Conservation (phyloP, 30 jellyfish, hydroid and myxozoan species). For the Turritopsis rubra region DNA sequence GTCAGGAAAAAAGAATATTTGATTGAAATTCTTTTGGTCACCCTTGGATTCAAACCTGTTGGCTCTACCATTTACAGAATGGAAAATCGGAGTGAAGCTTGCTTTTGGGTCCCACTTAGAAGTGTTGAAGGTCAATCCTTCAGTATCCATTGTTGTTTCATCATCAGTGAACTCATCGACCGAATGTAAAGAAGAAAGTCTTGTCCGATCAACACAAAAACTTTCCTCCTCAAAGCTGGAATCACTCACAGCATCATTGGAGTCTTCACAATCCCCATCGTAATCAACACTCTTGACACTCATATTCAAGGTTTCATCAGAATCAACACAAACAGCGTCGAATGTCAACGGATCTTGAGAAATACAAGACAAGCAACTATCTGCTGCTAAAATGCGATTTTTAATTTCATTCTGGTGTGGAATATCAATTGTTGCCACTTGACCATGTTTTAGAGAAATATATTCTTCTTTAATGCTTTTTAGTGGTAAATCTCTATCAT, state of each 20-base stretch:
- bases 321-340: slow-evolving; percentile 17
- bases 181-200: slow-evolving; percentile 6
- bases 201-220: slow-evolving; percentile 31
- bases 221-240: slow-evolving; percentile 28
- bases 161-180: slow-evolving; percentile 35
- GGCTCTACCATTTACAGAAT: background rate
- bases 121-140: slow-evolving; percentile 2
- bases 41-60: background rate
- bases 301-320: slow-evolving; percentile 23
- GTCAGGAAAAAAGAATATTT: background rate
- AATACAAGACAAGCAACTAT: slow-evolving; percentile 17
- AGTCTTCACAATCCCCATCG: slow-evolving; percentile 32
- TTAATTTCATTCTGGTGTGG: slow-evolving; percentile 8
- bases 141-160: slow-evolving; percentile 34
- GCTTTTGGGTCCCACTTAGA: background rate
- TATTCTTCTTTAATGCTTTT: slow-evolving; percentile 27
- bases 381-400: slow-evolving; percentile 27
- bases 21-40: background rate
- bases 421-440: slow-evolving; percentile 7
- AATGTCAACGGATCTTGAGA: slow-evolving; percentile 31
- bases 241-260: slow-evolving; percentile 20
- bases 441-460: background rate
- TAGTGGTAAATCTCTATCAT: slow-evolving; percentile 26
- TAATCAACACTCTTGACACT: slow-evolving; percentile 31
- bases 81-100: slow-evolving; percentile 21